Conservation (phyloP, 2,797 vertebrate genomes). For the Ispidina lecontei region DNA sequence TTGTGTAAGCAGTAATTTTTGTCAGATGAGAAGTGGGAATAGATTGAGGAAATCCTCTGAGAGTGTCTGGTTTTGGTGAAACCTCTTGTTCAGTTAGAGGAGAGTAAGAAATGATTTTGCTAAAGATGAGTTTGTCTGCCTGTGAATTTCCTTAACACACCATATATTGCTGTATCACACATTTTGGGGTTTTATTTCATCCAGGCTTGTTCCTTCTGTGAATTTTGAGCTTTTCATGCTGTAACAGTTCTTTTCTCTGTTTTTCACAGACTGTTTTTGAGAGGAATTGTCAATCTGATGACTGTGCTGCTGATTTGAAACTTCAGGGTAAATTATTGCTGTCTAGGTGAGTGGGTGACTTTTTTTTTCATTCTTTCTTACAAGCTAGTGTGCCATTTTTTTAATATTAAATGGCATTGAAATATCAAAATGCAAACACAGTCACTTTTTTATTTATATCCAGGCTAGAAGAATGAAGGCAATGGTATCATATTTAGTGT, state of each 20-base stretch:
- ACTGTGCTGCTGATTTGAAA: conserved; percentile 93
- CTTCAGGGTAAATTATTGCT: conserved; percentile 91
- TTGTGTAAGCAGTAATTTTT: neutral
- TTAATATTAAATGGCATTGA: neutral
- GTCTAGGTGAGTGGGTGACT: conserved; percentile 83
- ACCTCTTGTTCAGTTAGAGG: neutral
- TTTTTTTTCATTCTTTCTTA: neutral
- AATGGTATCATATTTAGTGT: neutral
- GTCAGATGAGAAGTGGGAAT: neutral
- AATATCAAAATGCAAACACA: neutral
- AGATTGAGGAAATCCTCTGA: neutral
- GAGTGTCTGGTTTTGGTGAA: neutral
- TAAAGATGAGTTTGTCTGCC: neutral
- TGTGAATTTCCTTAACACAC: neutral
- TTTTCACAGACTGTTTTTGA: conserved; percentile 92
- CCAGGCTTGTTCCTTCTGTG: neutral
- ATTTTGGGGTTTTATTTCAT: neutral
- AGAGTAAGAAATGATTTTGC: neutral
- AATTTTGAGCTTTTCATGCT: neutral
- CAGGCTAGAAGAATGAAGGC: neutral
- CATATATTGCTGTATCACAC: neutral
- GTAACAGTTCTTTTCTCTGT: neutral
- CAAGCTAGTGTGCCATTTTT: neutral
- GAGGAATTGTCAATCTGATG: conserved; percentile 96
- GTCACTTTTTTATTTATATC: neutral